These are phyloP conservation scores for Clanis bilineata DNA, from an alignment of 2,888 invertebrate species.

Conservation along the genomic window DNA sequence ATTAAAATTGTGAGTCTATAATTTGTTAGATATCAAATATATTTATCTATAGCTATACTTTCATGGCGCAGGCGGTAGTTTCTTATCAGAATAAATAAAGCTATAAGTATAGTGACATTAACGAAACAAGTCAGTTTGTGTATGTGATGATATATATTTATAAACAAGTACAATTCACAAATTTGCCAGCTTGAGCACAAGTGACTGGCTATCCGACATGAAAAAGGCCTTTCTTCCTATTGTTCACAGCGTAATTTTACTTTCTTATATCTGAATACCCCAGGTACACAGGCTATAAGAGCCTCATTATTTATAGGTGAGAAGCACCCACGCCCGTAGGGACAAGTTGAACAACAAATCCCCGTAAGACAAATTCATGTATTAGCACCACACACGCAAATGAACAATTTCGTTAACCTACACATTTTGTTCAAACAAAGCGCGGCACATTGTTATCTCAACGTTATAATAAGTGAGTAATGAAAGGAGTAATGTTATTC, in stretches of 20 bases:
- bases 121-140: neutral
- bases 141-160: neutral
- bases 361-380: neutral
- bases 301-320: too few species aligned
- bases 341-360: too few species aligned
- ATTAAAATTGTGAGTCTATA: neutral
- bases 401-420: neutral
- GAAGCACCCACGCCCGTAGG: too few species aligned
- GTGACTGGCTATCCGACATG: neutral
- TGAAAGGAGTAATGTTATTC: slow-evolving; percentile 38
- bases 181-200: neutral
- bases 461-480: neutral
- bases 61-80: slow-evolving; percentile 3
- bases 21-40: neutral
- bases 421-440: neutral
- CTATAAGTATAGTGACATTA: neutral
- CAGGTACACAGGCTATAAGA: too few species aligned
- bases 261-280: too few species aligned
- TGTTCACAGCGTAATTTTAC: too few species aligned
- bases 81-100: slow-evolving; percentile 8
- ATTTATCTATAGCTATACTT: neutral
- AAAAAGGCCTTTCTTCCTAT: neutral
- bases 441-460: neutral
- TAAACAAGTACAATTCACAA: neutral
- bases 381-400: neutral